A percentile compares a stretch with the other conserved stretches of the same genome.
Conservation (phyloP, 2,797 vertebrate genomes). For the Epinephelus awoara region DNA sequence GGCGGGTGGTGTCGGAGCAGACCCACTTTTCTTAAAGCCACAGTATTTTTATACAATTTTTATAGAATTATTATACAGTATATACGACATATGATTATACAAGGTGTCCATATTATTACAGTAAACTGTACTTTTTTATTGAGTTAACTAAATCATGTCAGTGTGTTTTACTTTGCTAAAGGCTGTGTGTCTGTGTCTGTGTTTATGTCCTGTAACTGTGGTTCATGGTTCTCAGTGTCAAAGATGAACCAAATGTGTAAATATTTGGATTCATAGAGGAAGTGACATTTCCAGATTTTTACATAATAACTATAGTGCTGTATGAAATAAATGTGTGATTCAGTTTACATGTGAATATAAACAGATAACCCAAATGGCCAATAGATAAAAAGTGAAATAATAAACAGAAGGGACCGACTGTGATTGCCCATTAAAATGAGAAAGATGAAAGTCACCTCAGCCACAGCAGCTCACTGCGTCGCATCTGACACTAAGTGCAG, state of each 20-base stretch:
- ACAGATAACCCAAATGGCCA: conserved; percentile 17
- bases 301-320: neutral
- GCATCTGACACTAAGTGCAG: conserved; percentile 33
- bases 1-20: neutral
- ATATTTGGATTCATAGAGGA: conserved; percentile 3
- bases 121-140: neutral
- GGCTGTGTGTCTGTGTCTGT: neutral
- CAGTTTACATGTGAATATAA: conserved; percentile 10
- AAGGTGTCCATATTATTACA: neutral
- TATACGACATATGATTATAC: neutral
- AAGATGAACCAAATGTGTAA: conserved; percentile 22
- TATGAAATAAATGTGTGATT: neutral
- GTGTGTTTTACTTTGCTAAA: neutral
- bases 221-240: conserved; percentile 16
- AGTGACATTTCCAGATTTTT: neutral
- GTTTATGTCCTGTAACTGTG: neutral
- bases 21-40: too few relatives aligned
- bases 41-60: neutral
- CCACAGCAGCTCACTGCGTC: conserved; percentile 39
- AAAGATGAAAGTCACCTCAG: conserved; percentile 48
- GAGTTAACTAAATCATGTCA: neutral
- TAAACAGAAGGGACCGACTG: conserved; percentile 32
- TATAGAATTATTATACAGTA: too few relatives aligned
- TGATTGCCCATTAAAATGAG: conserved; percentile 36
- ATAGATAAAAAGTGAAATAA: conserved; percentile 20